Evolutionary conservation across 2,888 invertebrate genomes (phyloP), one percentile per base, ranked within the genome.

Genomic region (Heteromyza rotundicornis): DNA sequence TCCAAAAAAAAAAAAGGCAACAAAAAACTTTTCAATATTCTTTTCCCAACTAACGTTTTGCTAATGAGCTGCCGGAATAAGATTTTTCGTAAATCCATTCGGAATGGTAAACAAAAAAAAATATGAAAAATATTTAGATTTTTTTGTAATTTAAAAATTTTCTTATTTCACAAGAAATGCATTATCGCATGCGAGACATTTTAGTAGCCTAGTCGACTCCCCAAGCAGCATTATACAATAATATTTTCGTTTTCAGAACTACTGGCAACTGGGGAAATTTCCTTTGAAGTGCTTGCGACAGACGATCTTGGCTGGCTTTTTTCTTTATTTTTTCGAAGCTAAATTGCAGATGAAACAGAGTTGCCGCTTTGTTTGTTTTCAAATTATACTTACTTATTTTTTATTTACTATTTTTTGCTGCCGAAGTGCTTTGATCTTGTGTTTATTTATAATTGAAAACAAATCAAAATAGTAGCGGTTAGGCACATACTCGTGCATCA

Each of bases 391-490:
- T 19, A 7, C 47, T 19, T 47, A 7, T 17, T 47, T 47, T 47
- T 47, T 47, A 47, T 47, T 47, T 47, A 2, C 2, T 47, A 8
- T n/a, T 40, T 47, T 19, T 47, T 47, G 47, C 7, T 47, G 7
- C 20, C 20, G 20, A 19, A 19, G 49, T 55, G 59, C 66, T 66
- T 66, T 66, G 66, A 66, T 66, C 66, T 66, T 64, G 62, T 59
- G 66, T 61, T 66, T 66, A 57, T 66, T 66, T 66, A 35, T 60
- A 66, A 59, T 62, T 59, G 63, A 57, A 52, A 49, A 55, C 52
- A 17, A 61, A 57, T 60, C 47, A 47, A 40, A 51, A 51, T 35
- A 55, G 47, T 44, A 14, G 47, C 47, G 5, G 47, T 47, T 47
- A 7, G 17, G n/a, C n/a, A n/a, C n/a, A n/a, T n/a, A n/a, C n/a